A percentile compares a stretch with the other conserved stretches of the same genome.
These are phyloP conservation scores for Alviniconcha marisindica DNA, from an alignment of 1,140 invertebrate species.

Conservation along the genomic window DNA sequence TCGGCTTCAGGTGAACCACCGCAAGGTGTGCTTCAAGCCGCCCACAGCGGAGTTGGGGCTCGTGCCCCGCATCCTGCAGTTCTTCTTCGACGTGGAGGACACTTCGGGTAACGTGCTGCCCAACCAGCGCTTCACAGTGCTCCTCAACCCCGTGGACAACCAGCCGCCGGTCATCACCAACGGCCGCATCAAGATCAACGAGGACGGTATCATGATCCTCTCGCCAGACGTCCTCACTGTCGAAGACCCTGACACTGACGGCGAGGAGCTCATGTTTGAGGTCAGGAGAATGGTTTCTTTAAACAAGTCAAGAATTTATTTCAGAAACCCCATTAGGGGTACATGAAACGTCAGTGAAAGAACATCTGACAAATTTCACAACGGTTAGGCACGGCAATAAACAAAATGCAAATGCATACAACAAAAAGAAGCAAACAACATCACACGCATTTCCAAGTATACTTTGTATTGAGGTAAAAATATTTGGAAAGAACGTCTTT, in stretches of 20 bases:
- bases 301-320: too few species aligned
- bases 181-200: conserved; percentile 65
- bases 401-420: too few species aligned
- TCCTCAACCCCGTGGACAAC: conserved; percentile 74
- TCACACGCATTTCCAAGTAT: too few species aligned
- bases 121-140: conserved; percentile 72
- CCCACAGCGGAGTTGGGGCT: conserved; percentile 73
- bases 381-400: too few species aligned
- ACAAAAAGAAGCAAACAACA: too few species aligned
- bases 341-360: too few species aligned
- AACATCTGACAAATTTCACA: too few species aligned
- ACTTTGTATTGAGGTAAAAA: too few species aligned
- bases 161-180: conserved; percentile 74
- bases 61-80: conserved; percentile 71
- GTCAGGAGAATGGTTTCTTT: conserved; percentile 43
- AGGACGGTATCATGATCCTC: conserved; percentile 70
- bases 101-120: conserved; percentile 69
- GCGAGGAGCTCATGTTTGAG: conserved; percentile 65
- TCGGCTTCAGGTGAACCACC: conserved; percentile 74
- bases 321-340: too few species aligned
- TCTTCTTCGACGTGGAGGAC: conserved; percentile 74
- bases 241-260: conserved; percentile 72
- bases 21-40: conserved; percentile 75
- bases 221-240: conserved; percentile 70
- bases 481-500: too few species aligned